A percentile compares a stretch with the other conserved stretches of the same genome.
Conservation (phyloP, 1,140 invertebrate genomes). For the Phymastichus coffea region DNA sequence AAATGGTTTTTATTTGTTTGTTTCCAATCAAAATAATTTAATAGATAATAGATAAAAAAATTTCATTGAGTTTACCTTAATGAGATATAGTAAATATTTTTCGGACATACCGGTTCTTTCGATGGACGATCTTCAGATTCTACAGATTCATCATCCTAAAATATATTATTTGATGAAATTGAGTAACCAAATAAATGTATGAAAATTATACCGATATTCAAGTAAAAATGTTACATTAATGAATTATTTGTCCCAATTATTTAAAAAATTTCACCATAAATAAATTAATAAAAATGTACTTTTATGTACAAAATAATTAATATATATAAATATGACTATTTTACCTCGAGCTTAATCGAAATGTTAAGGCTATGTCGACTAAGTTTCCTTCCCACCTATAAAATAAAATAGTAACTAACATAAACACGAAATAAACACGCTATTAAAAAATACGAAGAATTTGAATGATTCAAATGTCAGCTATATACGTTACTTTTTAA, state of each 20-base stretch:
- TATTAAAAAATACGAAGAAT: too few relatives aligned
- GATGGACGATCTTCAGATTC: not conserved
- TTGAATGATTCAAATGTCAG: too few relatives aligned
- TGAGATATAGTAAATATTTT: not conserved
- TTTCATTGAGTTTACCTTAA: not conserved
- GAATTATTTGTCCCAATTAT: too few relatives aligned
- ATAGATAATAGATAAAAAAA: not conserved
- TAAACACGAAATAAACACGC: not conserved
- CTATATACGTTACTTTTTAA: too few relatives aligned
- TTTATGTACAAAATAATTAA: too few relatives aligned
- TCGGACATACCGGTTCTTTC: slow-evolving; percentile 2
- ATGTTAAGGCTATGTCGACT: slow-evolving; percentile 13
- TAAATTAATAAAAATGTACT: too few relatives aligned
- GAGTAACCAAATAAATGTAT: too few relatives aligned
- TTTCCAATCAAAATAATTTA: not conserved
- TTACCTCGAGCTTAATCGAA: slow-evolving; percentile 13
- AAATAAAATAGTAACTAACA: too few relatives aligned
- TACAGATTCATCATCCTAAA: slow-evolving; percentile 1
- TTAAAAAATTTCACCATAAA: slow-evolving; percentile 2
- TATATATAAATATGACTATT: too few relatives aligned
- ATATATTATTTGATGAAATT: not conserved
- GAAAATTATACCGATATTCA: too few relatives aligned
- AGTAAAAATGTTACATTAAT: too few relatives aligned
- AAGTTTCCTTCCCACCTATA: slow-evolving; percentile 14
- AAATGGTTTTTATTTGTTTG: not conserved